Conservation (phyloP, 2,888 invertebrate genomes). For the Tipula lateralis region DNA sequence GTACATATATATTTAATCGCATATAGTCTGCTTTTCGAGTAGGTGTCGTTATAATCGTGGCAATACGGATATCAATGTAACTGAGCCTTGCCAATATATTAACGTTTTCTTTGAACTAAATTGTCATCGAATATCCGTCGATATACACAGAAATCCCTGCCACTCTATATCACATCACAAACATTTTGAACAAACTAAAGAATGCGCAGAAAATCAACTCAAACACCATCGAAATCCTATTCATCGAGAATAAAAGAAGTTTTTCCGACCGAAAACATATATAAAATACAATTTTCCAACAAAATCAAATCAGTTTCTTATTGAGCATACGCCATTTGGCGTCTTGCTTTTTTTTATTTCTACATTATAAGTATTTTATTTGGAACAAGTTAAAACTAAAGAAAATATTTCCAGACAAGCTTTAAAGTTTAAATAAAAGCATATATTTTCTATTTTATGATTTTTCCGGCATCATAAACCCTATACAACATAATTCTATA, state of each 20-base stretch:
- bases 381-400: neutral
- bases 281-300: neutral
- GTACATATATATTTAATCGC: too few species aligned
- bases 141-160: neutral
- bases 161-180: neutral
- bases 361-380: neutral
- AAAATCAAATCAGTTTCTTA: slow-evolving; percentile 9
- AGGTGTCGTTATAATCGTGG: too few species aligned
- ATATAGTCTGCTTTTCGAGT: too few species aligned
- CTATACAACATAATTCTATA: neutral
- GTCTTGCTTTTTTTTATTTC: neutral
- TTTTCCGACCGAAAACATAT: neutral
- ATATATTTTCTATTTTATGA: neutral
- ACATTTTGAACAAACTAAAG: neutral
- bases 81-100: too few species aligned
- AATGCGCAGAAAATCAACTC: neutral
- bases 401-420: neutral
- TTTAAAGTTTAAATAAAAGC: neutral
- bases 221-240: neutral
- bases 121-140: too few species aligned
- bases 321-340: slow-evolving; percentile 24
- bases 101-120: too few species aligned
- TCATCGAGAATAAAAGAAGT: neutral
- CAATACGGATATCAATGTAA: too few species aligned
- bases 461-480: neutral